Conservation (phyloP, 2,797 vertebrate species). For the Epinephelus malabaricus region DNA sequence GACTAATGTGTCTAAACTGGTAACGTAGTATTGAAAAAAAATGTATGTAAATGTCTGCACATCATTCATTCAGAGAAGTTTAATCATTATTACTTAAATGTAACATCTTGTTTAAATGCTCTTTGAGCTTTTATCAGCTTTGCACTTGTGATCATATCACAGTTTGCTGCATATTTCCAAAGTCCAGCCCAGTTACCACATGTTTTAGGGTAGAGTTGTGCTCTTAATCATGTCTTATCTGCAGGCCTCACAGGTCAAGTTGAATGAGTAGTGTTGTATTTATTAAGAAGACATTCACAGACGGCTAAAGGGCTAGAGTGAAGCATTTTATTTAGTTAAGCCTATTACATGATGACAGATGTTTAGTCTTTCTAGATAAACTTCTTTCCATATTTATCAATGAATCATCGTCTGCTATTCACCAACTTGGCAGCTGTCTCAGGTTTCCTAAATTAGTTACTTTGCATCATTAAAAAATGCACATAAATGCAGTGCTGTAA, state of each 20-base stretch:
- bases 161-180: conserved; percentile 53
- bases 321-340: neutral
- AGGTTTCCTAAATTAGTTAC: neutral
- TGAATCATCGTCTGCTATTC: neutral
- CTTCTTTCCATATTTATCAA: neutral
- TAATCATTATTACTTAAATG: neutral
- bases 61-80: neutral
- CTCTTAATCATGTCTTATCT: conserved; percentile 57
- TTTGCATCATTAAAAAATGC: neutral
- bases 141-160: conserved; percentile 31
- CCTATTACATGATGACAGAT: neutral
- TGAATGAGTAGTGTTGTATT: neutral
- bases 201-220: conserved; percentile 2
- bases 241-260: conserved; percentile 10
- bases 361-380: neutral
- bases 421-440: neutral
- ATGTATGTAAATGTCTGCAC: neutral
- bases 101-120: conserved; percentile 24
- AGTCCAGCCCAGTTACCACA: conserved; percentile 54
- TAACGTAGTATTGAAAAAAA: neutral
- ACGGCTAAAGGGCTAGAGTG: neutral
- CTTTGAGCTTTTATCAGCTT: conserved; percentile 55
- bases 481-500: neutral
- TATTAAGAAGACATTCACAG: neutral
- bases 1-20: neutral